Conservation (phyloP, 2,113 vertebrate genomes). For the Crypturellus undulatus region DNA sequence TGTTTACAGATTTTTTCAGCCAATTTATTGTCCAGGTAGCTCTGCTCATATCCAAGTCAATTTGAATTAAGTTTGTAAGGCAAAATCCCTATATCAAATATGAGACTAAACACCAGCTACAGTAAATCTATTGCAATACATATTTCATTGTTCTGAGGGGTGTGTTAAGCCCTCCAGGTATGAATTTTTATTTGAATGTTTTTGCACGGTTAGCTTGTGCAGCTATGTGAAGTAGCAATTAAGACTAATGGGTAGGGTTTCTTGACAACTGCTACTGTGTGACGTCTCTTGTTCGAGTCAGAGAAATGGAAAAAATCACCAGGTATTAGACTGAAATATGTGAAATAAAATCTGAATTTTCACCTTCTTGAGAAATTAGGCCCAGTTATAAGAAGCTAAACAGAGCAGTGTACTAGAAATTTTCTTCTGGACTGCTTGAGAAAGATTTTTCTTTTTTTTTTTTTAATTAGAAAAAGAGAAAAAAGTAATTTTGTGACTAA, state of each 20-base stretch:
- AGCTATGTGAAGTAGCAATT: not conserved
- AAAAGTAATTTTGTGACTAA: not conserved
- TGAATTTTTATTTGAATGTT: not conserved
- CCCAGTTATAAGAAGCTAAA: not conserved
- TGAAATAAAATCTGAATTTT: not conserved
- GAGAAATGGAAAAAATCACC: not conserved
- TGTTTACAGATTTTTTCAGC: slow-evolving; percentile 9
- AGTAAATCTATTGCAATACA: not conserved
- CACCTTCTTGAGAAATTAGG: not conserved
- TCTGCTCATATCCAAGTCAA: not conserved
- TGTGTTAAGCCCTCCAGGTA: not conserved
- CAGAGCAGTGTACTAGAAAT: not conserved
- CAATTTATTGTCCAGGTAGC: slow-evolving; percentile 2
- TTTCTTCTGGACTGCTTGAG: not conserved
- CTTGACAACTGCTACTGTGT: not conserved
- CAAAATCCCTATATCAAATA: slow-evolving; percentile 3
- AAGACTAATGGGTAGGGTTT: not conserved
- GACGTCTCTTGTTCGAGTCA: not conserved
- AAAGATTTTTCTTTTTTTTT: not conserved
- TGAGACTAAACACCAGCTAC: not conserved
- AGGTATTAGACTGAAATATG: not conserved
- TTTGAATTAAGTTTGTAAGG: slow-evolving; percentile 19
- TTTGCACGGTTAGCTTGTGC: not conserved
- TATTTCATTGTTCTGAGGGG: not conserved
- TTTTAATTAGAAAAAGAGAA: not conserved